phyloP scores from a whole-genome alignment of 2,888 invertebrate genomes.

The Stramonita haemastoma region DNA sequence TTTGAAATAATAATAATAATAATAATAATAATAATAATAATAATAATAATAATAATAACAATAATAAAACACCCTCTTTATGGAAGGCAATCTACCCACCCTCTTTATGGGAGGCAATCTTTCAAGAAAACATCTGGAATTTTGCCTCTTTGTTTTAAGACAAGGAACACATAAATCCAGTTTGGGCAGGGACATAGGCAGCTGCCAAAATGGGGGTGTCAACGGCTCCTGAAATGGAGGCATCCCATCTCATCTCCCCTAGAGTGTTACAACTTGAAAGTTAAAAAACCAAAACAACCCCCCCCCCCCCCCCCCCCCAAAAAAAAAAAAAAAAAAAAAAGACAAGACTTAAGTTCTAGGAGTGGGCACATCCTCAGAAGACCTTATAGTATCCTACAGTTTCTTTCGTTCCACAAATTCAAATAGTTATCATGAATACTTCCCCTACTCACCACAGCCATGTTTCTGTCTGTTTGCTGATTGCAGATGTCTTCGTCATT shows the following conservation, averaged over 20 bases:
- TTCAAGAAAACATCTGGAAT: neutral
- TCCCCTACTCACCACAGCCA: neutral
- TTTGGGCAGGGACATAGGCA: neutral
- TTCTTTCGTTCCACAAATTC: neutral
- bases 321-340: neutral
- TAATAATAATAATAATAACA: neutral
- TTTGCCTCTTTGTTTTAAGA: neutral
- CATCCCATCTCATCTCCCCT: no score
- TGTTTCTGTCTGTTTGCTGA: neutral
- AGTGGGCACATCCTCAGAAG: neutral
- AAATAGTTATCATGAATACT: neutral
- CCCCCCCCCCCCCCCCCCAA: no score
- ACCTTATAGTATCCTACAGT: neutral
- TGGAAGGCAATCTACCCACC: no score
- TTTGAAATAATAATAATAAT: no score
- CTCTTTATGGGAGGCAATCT: no score
- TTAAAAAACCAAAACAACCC: no score
- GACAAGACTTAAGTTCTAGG: neutral
- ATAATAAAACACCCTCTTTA: no score
- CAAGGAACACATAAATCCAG: neutral
- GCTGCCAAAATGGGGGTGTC: neutral
- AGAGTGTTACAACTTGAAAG: no score
- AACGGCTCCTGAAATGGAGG: neutral
- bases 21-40: no score
- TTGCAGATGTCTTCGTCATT: slow-evolving; percentile 64